Evolutionary conservation across 2,113 vertebrate species (phyloP).

Genomic region (Ciconia boyciana): DNA sequence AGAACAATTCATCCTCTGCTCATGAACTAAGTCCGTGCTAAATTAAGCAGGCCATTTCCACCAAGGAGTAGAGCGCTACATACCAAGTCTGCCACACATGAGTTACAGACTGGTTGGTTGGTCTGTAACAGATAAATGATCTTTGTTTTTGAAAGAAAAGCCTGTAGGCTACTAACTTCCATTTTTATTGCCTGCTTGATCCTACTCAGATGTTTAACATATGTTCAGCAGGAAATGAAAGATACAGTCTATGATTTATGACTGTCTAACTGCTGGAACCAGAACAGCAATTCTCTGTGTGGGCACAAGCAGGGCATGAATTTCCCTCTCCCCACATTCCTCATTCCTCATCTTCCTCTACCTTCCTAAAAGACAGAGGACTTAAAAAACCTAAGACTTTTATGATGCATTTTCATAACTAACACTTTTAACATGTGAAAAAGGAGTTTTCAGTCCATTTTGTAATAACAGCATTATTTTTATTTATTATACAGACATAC

Average conservation of each 20-base stretch:
- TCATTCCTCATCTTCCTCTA: not conserved
- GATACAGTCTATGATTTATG: not conserved
- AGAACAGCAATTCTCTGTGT: not conserved
- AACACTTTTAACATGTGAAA: not conserved
- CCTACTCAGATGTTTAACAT: slow-evolving; percentile 26
- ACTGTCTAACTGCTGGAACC: not conserved
- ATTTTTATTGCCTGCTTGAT: not conserved
- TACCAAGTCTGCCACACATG: not conserved
- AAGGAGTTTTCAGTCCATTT: not conserved
- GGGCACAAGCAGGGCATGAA: not conserved
- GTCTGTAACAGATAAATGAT: not conserved
- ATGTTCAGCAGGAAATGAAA: slow-evolving; percentile 21
- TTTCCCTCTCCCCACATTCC: not conserved
- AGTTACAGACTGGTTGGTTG: not conserved
- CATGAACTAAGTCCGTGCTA: not conserved
- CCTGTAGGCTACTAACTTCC: not conserved
- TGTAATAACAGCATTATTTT: not conserved
- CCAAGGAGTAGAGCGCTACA: not conserved
- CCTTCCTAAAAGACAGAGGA: not conserved
- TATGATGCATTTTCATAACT: not conserved
- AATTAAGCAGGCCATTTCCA: not conserved
- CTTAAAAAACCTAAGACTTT: not conserved
- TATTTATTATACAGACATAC: not conserved
- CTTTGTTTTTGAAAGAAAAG: not conserved
- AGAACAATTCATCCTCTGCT: not conserved